Base-by-base conservation (phyloP, 1,140 invertebrate species). In the Ctenoplectra terminalis region DNA sequence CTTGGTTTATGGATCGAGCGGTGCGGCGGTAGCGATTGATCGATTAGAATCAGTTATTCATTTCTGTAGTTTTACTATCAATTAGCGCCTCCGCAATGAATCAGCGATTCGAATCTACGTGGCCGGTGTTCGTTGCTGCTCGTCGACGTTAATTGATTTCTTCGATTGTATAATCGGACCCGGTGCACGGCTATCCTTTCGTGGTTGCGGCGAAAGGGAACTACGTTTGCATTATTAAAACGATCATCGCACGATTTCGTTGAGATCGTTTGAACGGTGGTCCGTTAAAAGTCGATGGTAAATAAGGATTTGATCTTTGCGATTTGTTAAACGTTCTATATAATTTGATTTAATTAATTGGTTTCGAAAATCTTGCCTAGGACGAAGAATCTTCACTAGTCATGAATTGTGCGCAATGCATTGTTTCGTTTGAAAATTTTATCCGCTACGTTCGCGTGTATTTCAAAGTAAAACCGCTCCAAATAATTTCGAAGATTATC, bases 101-200 rank as follows among this genome's bases (percentile, higher is more conserved):
- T 88, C 87, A 83, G 79, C 76, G 77, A 87, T 85, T 88, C 71
- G 43, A 66, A 85, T 86, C 73, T 31, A 40, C 66, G 52, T 17
- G 75, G 50, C 74, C 40, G 43, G 46, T 71, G 34, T 63, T 88
- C 78, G 71, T 85, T 87, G 46, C 66, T 48, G 78, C 82, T 56
- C 73, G 64, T 77, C 76, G 86, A 87, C 84, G 73, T 88, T 90
- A 89, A 91, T 91, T 90, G 86, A 90, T 88, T 90, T 90, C 88
- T 88, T 84, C 75, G 78, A 75, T 84, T 86, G 81, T 85, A 88
- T 87, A 90, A 90, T 90, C 75, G 83, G 77, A 63, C 20, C 23
- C 23, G 72, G n/a, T n/a, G n/a, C n/a, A n/a, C n/a, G n/a, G n/a
- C n/a, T n/a, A 23, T 37, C 54, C 81, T 6, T n/a, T 31, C 54